These are phyloP conservation scores for Trochalopteron elliotii DNA, from an alignment of 2,113 vertebrate genomes.

Conservation along the genomic window DNA sequence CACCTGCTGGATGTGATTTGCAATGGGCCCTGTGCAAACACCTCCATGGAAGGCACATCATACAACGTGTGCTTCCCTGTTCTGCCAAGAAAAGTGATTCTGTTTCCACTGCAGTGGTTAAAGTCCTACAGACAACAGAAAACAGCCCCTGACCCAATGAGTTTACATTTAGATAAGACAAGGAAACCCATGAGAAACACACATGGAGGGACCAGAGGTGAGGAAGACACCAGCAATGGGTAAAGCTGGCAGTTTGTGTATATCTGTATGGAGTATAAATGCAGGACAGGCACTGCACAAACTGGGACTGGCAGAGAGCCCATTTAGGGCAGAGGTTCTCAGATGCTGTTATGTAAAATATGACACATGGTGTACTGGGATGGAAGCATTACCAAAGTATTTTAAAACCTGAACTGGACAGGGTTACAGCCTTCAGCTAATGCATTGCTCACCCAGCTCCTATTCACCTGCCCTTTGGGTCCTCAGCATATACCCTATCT, in stretches of 20 bases:
- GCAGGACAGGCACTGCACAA: not conserved
- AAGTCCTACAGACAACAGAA: not conserved
- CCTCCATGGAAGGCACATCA: not conserved
- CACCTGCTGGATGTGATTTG: not conserved
- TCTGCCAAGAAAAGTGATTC: not conserved
- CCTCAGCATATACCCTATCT: not conserved
- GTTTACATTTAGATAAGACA: not conserved
- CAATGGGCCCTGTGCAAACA: not conserved
- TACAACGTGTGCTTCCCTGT: not conserved
- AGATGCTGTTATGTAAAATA: not conserved
- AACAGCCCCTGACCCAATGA: not conserved
- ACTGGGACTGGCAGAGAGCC: not conserved
- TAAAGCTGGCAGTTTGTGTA: not conserved
- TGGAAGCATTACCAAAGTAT: not conserved
- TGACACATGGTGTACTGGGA: not conserved
- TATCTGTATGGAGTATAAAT: rapidly evolving
- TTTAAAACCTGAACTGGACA: not conserved
- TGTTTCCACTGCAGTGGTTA: not conserved
- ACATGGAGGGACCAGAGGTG: not conserved
- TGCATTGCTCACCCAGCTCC: not conserved
- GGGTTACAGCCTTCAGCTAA: not conserved
- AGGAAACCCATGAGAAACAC: not conserved
- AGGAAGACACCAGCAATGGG: not conserved
- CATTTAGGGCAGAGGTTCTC: not conserved
- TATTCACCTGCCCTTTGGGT: not conserved